Conservation (phyloP, 2,113 vertebrate species). For the Pholis gunnellus region DNA sequence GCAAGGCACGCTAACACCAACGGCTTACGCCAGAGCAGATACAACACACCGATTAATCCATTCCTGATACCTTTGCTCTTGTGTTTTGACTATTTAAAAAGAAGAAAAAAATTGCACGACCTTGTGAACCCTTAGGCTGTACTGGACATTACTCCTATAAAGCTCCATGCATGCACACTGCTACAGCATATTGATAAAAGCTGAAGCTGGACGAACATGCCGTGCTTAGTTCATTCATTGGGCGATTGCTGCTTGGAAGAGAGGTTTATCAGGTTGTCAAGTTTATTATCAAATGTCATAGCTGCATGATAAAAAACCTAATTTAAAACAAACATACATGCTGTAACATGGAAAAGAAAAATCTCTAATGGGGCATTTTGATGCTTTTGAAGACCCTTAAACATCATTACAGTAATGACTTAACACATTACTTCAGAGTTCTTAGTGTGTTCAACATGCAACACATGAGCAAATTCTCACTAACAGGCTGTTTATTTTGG, state of each 20-base stretch:
- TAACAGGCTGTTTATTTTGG: not conserved
- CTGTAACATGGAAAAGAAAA: not conserved
- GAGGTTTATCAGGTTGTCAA: not conserved
- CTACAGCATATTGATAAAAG: not conserved
- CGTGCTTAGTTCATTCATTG: too few relatives aligned
- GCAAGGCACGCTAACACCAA: not conserved
- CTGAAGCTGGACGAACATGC: not conserved
- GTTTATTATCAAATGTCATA: not conserved
- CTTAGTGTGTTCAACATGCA: not conserved
- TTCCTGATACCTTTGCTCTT: not conserved
- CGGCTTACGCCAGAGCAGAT: not conserved
- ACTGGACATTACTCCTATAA: not conserved
- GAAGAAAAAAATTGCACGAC: not conserved
- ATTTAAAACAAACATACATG: not conserved
- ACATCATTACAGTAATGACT: not conserved
- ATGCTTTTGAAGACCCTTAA: not conserved
- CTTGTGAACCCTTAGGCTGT: not conserved
- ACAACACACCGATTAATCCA: not conserved
- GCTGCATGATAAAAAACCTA: not conserved
- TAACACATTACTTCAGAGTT: not conserved
- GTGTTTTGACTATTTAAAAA: too few relatives aligned
- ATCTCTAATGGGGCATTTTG: not conserved
- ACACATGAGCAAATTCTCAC: conserved; percentile 1
- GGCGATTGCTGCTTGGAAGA: not conserved
- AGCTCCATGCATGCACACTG: not conserved